phyloP scores from a whole-genome alignment of 1,140 invertebrate genomes.

The Anthonomus grandis region DNA sequence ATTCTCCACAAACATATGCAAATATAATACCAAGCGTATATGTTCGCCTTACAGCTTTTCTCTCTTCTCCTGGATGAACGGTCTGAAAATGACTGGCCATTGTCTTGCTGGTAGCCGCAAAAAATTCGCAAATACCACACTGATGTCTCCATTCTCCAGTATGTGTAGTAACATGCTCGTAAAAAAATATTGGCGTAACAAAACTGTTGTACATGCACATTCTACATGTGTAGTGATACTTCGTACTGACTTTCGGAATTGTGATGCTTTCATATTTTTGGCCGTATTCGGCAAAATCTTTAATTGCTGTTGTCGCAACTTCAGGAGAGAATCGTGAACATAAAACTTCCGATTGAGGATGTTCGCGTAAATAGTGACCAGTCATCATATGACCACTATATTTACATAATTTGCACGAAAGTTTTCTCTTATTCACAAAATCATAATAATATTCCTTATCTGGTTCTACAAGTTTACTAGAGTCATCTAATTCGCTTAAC shows the following conservation, averaged over 20 bases:
- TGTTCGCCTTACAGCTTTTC: constrained; percentile 10
- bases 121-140: constrained; percentile 58
- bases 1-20: constrained; percentile 63
- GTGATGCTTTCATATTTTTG: constrained; percentile 23
- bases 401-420: constrained; percentile 58
- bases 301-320: constrained; percentile 52
- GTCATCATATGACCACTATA: constrained; percentile 62
- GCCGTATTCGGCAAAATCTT: constrained; percentile 37
- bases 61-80: constrained; percentile 23
- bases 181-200: constrained; percentile 29
- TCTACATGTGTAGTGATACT: constrained; percentile 33
- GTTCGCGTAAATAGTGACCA: constrained; percentile 60
- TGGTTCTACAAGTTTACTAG: constrained; percentile 25
- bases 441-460: constrained; percentile 40
- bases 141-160: constrained; percentile 67
- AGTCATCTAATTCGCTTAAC: neutral
- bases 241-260: constrained; percentile 11
- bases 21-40: constrained; percentile 48
- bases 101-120: constrained; percentile 47
- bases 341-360: constrained; percentile 62
- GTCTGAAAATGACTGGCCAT: constrained; percentile 49
- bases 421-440: constrained; percentile 34
- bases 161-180: constrained; percentile 65
- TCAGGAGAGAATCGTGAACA: constrained; percentile 56
- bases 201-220: constrained; percentile 34